A percentile compares a stretch with the other conserved stretches of the same genome.
Conservation (phyloP, 2,797 vertebrate genomes). For the Sebastes vulpes region DNA sequence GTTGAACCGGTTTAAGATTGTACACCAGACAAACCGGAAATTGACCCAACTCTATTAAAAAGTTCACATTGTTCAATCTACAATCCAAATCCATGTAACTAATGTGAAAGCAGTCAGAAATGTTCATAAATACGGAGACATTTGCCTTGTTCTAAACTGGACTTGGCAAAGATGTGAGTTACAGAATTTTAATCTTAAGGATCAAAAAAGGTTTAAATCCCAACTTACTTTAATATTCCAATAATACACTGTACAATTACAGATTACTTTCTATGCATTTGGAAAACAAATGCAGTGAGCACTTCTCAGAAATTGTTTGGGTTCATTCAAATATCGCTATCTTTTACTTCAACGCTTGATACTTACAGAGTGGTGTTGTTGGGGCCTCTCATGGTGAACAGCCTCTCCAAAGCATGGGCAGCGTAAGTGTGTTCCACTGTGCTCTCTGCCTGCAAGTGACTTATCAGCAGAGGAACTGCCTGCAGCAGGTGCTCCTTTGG, state of each 20-base stretch:
- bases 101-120: not conserved
- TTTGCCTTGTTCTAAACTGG: not conserved
- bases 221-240: not conserved
- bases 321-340: not conserved
- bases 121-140: not conserved
- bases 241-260: not conserved
- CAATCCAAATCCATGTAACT: not conserved
- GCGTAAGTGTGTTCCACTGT: conserved; percentile 97
- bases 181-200: not conserved
- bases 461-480: conserved; percentile 93
- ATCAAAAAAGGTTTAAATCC: not conserved
- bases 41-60: not conserved
- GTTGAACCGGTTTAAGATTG: too few relatives aligned
- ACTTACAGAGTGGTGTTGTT: conserved; percentile 93
- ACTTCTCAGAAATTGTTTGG: not conserved
- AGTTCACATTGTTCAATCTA: not conserved
- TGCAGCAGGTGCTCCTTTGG: conserved; percentile 95
- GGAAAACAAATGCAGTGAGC: accelerated
- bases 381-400: conserved; percentile 97
- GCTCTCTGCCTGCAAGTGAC: conserved; percentile 94
- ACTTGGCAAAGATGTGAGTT: not conserved
- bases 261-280: not conserved
- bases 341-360: not conserved
- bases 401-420: conserved; percentile 95
- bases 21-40: too few relatives aligned